These are phyloP conservation scores for Dermatemys mawii DNA, from an alignment of 2,113 vertebrate genomes.

Conservation along the genomic window DNA sequence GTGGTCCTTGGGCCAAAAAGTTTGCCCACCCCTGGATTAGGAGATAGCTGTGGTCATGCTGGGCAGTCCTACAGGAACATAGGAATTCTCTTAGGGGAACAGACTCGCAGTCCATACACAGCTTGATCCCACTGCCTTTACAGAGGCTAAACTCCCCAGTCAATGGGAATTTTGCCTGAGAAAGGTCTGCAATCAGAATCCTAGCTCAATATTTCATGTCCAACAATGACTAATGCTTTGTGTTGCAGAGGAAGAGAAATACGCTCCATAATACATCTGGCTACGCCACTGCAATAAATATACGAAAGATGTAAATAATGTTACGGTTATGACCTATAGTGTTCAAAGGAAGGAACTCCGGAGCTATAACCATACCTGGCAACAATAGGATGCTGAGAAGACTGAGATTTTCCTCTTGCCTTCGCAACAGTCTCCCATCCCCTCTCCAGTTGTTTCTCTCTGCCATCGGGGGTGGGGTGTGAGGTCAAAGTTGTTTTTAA, in stretches of 20 bases:
- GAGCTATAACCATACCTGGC: slow-evolving; percentile 53
- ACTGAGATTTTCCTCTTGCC: background rate
- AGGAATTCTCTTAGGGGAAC: background rate
- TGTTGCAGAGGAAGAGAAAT: slow-evolving; percentile 5
- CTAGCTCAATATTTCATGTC: background rate
- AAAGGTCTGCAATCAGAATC: background rate
- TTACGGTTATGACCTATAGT: slow-evolving; percentile 5
- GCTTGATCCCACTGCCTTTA: background rate
- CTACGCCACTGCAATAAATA: slow-evolving; percentile 22
- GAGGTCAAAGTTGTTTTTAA: background rate
- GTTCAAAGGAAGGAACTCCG: slow-evolving; percentile 63
- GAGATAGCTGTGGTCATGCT: background rate
- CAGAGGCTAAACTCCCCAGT: background rate
- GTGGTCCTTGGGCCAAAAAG: too few species aligned
- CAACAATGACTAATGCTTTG: background rate
- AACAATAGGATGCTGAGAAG: slow-evolving; percentile 50
- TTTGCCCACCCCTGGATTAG: background rate
- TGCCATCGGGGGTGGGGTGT: background rate
- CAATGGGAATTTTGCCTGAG: background rate
- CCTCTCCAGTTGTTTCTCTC: background rate
- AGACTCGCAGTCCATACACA: too few species aligned
- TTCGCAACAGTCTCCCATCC: background rate
- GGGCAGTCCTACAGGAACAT: rapidly evolving
- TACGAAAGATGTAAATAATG: slow-evolving; percentile 26
- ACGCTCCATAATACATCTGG: background rate